Evolutionary conservation across 2,113 vertebrate genomes (phyloP).

Genomic region (Xiphophorus hellerii): DNA sequence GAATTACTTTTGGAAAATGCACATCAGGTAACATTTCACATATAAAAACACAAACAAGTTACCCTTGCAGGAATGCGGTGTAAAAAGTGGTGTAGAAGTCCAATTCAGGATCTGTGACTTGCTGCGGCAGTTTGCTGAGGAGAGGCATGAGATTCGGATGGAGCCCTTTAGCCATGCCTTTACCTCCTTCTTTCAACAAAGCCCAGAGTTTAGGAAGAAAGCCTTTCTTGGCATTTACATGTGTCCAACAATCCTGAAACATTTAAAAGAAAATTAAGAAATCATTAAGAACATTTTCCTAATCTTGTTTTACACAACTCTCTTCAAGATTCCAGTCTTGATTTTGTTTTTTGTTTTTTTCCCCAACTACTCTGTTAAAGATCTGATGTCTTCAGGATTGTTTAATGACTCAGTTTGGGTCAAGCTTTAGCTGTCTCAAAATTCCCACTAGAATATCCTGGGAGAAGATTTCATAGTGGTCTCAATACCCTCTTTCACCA

Average conservation of each 20-base stretch:
- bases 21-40: background rate
- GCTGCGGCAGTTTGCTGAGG: conserved; percentile 88
- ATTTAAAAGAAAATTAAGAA: background rate
- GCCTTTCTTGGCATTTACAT: conserved; percentile 91
- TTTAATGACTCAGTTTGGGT: background rate
- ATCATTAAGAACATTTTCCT: too few species aligned
- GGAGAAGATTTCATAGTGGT: background rate
- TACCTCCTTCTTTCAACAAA: conserved; percentile 89
- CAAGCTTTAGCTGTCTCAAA: background rate
- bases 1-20: background rate
- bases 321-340: background rate
- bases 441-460: background rate
- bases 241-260: conserved; percentile 91
- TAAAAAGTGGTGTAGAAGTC: conserved; percentile 90
- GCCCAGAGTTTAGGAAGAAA: conserved; percentile 92
- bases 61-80: conserved; percentile 87
- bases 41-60: conserved; percentile 32
- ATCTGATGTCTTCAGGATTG: background rate
- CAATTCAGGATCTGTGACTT: conserved; percentile 82
- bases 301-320: background rate
- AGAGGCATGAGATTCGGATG: conserved; percentile 93
- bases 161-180: conserved; percentile 88
- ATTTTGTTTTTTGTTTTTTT: too few species aligned
- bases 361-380: background rate
- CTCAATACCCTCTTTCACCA: background rate